Percentiles rank a stretch among this genome's conserved stretches.
These are phyloP conservation scores for Coregonus sp. DNA, from an alignment of 2,797 vertebrate species.

Conservation along the genomic window DNA sequence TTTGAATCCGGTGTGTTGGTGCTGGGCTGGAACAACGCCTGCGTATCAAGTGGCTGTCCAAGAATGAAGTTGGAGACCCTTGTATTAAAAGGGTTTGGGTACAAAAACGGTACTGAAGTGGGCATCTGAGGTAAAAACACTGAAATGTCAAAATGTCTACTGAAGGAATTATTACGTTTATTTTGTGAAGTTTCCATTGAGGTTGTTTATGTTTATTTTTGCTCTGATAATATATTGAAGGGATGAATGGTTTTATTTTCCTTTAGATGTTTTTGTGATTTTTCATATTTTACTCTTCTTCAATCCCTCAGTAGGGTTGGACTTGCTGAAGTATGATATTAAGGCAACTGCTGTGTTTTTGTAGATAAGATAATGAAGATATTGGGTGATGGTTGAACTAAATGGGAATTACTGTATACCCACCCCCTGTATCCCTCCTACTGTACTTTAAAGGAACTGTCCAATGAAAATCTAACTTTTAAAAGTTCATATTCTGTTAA, in stretches of 20 bases:
- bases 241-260: slow-evolving; percentile 46
- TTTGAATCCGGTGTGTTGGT: neutral
- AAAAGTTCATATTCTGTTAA: too few species aligned
- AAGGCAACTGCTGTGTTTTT: slow-evolving; percentile 12
- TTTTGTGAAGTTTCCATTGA: slow-evolving; percentile 3
- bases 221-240: slow-evolving; percentile 35
- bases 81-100: slow-evolving; percentile 3
- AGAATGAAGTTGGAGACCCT: neutral
- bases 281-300: neutral
- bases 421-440: neutral
- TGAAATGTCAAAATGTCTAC: neutral
- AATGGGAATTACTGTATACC: neutral
- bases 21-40: neutral
- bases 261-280: slow-evolving; percentile 7
- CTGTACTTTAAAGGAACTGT: neutral
- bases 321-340: slow-evolving; percentile 39
- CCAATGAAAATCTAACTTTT: too few species aligned
- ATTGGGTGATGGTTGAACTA: slow-evolving; percentile 11
- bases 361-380: slow-evolving; percentile 44
- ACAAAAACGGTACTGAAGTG: slow-evolving; percentile 5
- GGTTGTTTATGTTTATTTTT: neutral
- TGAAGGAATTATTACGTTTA: slow-evolving; percentile 8
- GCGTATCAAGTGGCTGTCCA: neutral
- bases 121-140: slow-evolving; percentile 1
- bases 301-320: slow-evolving; percentile 4